A percentile compares a stretch with the other conserved stretches of the same genome.
Evolutionary conservation across 2,797 vertebrate genomes (phyloP).

Genomic region (Sebastes jordani): DNA sequence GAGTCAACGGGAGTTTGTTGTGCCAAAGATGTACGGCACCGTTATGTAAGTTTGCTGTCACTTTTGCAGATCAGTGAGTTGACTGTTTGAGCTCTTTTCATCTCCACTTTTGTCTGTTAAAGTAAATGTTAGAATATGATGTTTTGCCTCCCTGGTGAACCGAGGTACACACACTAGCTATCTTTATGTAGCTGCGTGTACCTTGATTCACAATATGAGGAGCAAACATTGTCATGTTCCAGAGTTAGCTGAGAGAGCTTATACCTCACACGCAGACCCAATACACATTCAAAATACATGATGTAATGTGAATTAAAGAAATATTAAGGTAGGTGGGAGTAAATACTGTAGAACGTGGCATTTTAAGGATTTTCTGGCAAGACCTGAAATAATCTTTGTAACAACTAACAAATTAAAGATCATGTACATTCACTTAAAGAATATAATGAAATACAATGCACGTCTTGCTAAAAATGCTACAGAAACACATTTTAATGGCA

Average conservation of each 20-base stretch:
- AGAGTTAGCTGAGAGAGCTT: neutral
- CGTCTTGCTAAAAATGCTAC: too few relatives aligned
- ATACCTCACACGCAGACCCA: neutral
- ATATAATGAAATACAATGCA: too few relatives aligned
- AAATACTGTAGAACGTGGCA: conserved; percentile 20
- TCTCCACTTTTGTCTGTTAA: neutral
- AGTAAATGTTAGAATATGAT: neutral
- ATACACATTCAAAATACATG: neutral
- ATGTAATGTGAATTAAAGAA: conserved; percentile 37
- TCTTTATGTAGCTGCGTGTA: neutral
- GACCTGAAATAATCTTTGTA: too few relatives aligned
- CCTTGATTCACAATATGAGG: neutral
- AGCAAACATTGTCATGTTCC: neutral
- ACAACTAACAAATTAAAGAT: too few relatives aligned
- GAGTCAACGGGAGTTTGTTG: neutral
- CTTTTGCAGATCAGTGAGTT: neutral
- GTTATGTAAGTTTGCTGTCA: neutral
- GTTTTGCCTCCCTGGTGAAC: neutral
- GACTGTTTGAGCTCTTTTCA: neutral
- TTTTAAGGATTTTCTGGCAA: too few relatives aligned
- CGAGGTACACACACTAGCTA: neutral
- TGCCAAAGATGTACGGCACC: neutral
- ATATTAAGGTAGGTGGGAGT: conserved; percentile 44
- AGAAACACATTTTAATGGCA: too few relatives aligned
- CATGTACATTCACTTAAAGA: too few relatives aligned